Percentiles rank a stretch among this genome's conserved stretches.
These are phyloP conservation scores for Drosophila cardini DNA, from an alignment of 1,140 invertebrate species.

Conservation along the genomic window DNA sequence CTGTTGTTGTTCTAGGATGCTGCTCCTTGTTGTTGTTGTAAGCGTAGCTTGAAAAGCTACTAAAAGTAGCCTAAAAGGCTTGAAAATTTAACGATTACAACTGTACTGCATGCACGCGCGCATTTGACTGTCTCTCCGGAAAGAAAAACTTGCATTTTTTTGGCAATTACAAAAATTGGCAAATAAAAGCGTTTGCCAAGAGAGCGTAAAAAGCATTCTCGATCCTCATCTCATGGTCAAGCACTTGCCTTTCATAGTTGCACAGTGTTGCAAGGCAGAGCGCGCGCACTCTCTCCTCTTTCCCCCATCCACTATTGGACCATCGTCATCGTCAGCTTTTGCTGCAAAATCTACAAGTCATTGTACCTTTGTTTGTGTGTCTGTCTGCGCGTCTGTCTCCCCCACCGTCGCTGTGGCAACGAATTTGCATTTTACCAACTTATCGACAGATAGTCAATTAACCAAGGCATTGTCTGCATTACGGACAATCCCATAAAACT, in stretches of 20 bases:
- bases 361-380: conserved; percentile 61
- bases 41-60: conserved; percentile 70
- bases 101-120: conserved; percentile 65
- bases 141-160: conserved; percentile 40
- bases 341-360: conserved; percentile 77
- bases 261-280: too few relatives aligned
- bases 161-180: conserved; percentile 32
- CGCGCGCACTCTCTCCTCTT: background rate
- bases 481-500: background rate
- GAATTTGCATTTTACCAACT: background rate
- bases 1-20: conserved; percentile 17
- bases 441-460: conserved; percentile 2
- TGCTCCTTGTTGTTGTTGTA: conserved; percentile 38
- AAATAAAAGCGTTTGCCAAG: conserved; percentile 34
- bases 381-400: conserved; percentile 9
- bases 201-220: conserved; percentile 23
- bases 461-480: background rate
- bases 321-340: conserved; percentile 26
- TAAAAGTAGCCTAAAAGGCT: conserved; percentile 51
- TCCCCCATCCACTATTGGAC: background rate
- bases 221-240: conserved; percentile 13
- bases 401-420: conserved; percentile 32
- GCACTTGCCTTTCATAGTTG: conserved; percentile 2
- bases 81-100: conserved; percentile 46
- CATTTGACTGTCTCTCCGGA: conserved; percentile 48